Evolutionary conservation across 2,797 vertebrate species (phyloP).

Genomic region (Malacoraja senta): DNA sequence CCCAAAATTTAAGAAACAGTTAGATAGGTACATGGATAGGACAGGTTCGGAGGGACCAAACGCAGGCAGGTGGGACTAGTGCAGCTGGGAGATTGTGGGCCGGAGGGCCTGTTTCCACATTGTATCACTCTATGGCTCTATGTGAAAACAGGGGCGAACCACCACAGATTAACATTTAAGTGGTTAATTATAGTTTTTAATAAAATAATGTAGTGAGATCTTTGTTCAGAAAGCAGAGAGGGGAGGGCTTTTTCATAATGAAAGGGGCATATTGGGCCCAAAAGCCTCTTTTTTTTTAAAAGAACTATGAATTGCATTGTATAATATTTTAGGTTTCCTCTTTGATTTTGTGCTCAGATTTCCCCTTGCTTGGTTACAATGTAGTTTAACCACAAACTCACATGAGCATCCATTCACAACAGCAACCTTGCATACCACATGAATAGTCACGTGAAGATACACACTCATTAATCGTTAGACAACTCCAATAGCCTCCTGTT

Average conservation of each 20-base stretch:
- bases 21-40: too few relatives aligned
- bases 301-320: background rate
- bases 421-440: background rate
- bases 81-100: too few relatives aligned
- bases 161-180: background rate
- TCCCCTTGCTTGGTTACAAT: background rate
- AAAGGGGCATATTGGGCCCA: background rate
- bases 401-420: background rate
- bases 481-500: background rate
- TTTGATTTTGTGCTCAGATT: background rate
- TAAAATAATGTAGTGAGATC: background rate
- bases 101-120: too few relatives aligned
- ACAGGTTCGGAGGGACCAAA: too few relatives aligned
- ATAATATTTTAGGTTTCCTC: background rate
- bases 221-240: background rate
- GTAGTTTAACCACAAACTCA: background rate
- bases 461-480: background rate
- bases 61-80: too few relatives aligned
- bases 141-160: background rate
- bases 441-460: background rate
- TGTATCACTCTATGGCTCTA: too few relatives aligned
- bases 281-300: background rate
- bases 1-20: too few relatives aligned
- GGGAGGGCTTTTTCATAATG: background rate
- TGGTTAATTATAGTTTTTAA: background rate